Conservation (phyloP, 92 coral and sea anemone genomes). For the Paragorgia papillata region DNA sequence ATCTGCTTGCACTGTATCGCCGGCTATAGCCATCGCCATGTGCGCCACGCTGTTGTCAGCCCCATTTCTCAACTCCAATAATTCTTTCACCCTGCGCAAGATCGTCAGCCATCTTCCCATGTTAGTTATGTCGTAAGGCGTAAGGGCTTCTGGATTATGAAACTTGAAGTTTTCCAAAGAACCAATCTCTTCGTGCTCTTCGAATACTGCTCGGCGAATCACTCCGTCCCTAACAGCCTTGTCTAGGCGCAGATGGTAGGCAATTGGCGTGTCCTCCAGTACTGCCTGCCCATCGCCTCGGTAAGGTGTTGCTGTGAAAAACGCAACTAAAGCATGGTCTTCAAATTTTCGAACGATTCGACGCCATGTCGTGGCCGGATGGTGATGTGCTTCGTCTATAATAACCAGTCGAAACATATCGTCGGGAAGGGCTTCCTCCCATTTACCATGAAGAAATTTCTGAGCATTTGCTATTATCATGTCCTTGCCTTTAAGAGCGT, state of each 20-base stretch:
- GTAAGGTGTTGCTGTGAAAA: conserved; percentile 60
- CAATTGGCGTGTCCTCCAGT: background rate
- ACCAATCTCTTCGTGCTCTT: background rate
- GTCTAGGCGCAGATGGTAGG: conserved; percentile 7
- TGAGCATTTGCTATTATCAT: conserved; percentile 52
- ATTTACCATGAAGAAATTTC: conserved; percentile 25
- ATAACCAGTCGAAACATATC: conserved; percentile 48
- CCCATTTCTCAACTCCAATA: conserved; percentile 4
- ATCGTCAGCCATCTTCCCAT: background rate
- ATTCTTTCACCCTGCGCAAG: background rate
- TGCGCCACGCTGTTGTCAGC: conserved; percentile 33
- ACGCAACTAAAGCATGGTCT: conserved; percentile 25
- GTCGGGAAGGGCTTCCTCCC: conserved; percentile 37
- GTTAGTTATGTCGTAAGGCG: background rate
- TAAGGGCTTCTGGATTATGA: background rate
- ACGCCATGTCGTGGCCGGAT: conserved; percentile 46
- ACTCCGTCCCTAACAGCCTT: conserved; percentile 25
- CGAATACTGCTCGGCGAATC: conserved; percentile 35
- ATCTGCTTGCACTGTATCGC: conserved; percentile 14
- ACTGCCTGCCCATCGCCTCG: conserved; percentile 36
- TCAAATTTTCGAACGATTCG: conserved; percentile 35
- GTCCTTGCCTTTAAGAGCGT: conserved; percentile 2
- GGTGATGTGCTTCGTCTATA: conserved; percentile 59
- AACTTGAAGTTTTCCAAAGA: background rate
- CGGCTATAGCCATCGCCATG: conserved; percentile 55